Percentiles rank a stretch among this genome's conserved stretches.
Evolutionary conservation across 1,140 invertebrate species (phyloP).

Genomic region (Drosophila subpulchrella): DNA sequence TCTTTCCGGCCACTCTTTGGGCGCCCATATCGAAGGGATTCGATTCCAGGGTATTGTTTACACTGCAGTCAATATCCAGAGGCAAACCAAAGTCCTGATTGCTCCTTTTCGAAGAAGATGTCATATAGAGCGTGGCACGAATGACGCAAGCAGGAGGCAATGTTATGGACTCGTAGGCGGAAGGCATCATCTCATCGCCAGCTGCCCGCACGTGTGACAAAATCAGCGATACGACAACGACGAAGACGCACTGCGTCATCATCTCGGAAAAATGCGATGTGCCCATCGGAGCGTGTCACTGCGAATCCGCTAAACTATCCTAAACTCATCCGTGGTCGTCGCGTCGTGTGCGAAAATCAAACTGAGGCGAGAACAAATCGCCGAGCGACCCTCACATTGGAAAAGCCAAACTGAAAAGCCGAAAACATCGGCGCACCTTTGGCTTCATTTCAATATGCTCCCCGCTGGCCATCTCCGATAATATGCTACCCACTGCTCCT

Average conservation of each 20-base stretch:
- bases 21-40: conserved; percentile 42
- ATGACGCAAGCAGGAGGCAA: conserved; percentile 42
- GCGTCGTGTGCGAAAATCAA: conserved; percentile 60
- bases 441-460: conserved; percentile 45
- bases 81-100: conserved; percentile 60
- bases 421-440: conserved; percentile 62
- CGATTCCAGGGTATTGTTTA: neutral
- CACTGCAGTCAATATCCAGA: conserved; percentile 56
- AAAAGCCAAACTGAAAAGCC: conserved; percentile 47
- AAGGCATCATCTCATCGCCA: conserved; percentile 28
- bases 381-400: conserved; percentile 56
- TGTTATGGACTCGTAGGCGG: conserved; percentile 3
- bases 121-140: conserved; percentile 57
- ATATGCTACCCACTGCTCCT: conserved; percentile 3
- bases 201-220: conserved; percentile 39
- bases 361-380: conserved; percentile 43
- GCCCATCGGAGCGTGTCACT: conserved; percentile 54
- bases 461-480: conserved; percentile 36
- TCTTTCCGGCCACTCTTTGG: conserved; percentile 61
- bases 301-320: conserved; percentile 13
- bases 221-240: conserved; percentile 15
- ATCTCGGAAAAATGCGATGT: conserved; percentile 29
- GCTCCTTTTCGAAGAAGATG: conserved; percentile 24
- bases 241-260: conserved; percentile 66
- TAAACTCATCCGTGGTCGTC: conserved; percentile 29